Base-by-base conservation (phyloP, 1,140 invertebrate species). In the Orussus abietinus region DNA sequence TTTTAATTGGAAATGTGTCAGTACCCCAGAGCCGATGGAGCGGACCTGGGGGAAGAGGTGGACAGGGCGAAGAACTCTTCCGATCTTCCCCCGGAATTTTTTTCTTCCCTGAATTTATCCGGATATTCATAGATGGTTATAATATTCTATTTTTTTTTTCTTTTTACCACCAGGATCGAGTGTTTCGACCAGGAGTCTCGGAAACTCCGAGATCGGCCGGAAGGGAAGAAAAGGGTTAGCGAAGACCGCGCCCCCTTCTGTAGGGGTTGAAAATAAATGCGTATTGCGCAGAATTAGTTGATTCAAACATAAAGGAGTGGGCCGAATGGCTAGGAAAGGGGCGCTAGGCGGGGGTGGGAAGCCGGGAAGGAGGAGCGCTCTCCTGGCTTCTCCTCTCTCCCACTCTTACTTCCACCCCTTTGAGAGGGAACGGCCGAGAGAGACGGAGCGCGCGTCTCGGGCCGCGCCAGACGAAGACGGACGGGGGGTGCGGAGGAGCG, bases 251-350 rank as follows among this genome's bases (percentile, higher is more conserved):
- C n/a, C n/a, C n/a, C n/a, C n/a, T n/a, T n/a, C n/a, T n/a, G n/a
- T n/a, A n/a, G n/a, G n/a, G 55, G 55, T 56, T 57, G 62, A 68
- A 66, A 68, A 69, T 66, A 69, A 70, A 72, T 66, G 66, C 65
- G 65, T 64, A 69, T 67, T 69, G 68, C 65, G 66, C 65, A 66
- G 68, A 69, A 72, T 69, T 72, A 71, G 68, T 72, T 70, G 68
- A 72, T 71, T 71, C 68, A 69, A 70, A 72, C 69, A 69, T 69
- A 70, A 70, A 69, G 69, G 69, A 70, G 40, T 35, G 28, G 49
- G 49, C 44, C 50, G 54, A 47, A 49, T 46, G 57, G 51, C 52
- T 57, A 53, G 55, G 49, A 49, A 44, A 31, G 47, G 42, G 47
- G 55, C 45, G 45, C 41, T 47, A 50, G 52, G 41, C 46, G 52